Evolutionary conservation across 2,888 invertebrate species (phyloP).

Genomic region (Harpagoxenus sublaevis): DNA sequence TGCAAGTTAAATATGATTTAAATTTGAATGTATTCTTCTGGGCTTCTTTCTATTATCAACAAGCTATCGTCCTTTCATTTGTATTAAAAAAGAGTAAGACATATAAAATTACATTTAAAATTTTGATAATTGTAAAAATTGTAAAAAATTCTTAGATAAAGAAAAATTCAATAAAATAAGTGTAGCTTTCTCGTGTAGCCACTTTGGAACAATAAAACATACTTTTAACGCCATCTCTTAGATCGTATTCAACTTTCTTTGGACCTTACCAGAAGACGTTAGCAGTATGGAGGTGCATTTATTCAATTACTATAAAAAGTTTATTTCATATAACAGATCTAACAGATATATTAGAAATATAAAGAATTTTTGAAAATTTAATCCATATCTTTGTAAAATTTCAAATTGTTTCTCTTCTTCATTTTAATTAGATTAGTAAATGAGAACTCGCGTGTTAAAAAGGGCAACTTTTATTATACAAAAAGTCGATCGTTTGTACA

Average conservation of each 20-base stretch:
- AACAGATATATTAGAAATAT: conserved; percentile 11
- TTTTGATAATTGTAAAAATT: background rate
- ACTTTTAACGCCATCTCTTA: conserved; percentile 18
- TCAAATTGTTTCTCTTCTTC: background rate
- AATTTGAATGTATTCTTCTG: background rate
- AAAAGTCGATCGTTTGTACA: conserved; percentile 80
- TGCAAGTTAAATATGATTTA: background rate
- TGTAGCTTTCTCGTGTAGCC: background rate
- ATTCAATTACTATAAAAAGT: background rate
- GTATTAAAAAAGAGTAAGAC: background rate
- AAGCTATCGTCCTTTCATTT: background rate
- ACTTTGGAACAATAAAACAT: background rate
- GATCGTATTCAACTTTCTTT: conserved; percentile 3
- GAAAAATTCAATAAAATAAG: background rate
- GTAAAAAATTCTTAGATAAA: background rate
- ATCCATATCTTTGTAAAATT: background rate
- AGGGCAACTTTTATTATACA: conserved; percentile 79
- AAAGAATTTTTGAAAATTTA: background rate
- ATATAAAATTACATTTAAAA: background rate
- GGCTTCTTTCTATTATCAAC: background rate
- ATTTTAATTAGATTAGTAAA: background rate
- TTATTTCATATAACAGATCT: background rate
- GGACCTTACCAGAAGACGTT: background rate
- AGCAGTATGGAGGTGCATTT: background rate
- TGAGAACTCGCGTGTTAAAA: conserved; percentile 59